These are phyloP conservation scores for Hycleus phaleratus DNA, from an alignment of 1,140 invertebrate species.

Conservation along the genomic window DNA sequence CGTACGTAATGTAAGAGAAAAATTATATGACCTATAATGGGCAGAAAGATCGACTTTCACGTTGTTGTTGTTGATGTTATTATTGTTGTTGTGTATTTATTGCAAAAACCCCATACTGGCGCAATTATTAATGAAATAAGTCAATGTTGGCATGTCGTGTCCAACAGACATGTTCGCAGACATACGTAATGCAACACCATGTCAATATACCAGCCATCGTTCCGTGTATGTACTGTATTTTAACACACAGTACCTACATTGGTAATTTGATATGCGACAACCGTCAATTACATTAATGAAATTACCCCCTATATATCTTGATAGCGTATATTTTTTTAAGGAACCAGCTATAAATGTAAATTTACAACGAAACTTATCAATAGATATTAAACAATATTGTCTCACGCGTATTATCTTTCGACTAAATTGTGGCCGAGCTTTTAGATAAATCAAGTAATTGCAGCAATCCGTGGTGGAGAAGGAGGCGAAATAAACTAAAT, in stretches of 20 bases:
- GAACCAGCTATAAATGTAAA: too few species aligned
- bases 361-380: too few species aligned
- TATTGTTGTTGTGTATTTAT: neutral
- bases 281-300: constrained; percentile 12
- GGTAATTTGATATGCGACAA: constrained; percentile 6
- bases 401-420: constrained; percentile 6
- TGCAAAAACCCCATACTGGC: constrained; percentile 11
- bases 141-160: constrained; percentile 14
- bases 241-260: too few species aligned
- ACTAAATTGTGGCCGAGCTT: neutral
- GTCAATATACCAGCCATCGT: constrained; percentile 10
- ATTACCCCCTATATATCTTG: constrained; percentile 3
- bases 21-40: neutral
- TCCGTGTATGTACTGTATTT: constrained; percentile 1
- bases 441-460: too few species aligned
- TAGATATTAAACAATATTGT: neutral
- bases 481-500: too few species aligned
- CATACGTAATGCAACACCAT: constrained; percentile 12
- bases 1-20: too few species aligned
- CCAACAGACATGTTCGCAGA: constrained; percentile 15
- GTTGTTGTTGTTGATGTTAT: neutral
- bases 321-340: too few species aligned
- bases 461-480: too few species aligned
- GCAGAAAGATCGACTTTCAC: constrained; percentile 8
- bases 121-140: constrained; percentile 15